Evolutionary conservation across 2,113 vertebrate species (phyloP).

Genomic region (Terrapene triunguis): DNA sequence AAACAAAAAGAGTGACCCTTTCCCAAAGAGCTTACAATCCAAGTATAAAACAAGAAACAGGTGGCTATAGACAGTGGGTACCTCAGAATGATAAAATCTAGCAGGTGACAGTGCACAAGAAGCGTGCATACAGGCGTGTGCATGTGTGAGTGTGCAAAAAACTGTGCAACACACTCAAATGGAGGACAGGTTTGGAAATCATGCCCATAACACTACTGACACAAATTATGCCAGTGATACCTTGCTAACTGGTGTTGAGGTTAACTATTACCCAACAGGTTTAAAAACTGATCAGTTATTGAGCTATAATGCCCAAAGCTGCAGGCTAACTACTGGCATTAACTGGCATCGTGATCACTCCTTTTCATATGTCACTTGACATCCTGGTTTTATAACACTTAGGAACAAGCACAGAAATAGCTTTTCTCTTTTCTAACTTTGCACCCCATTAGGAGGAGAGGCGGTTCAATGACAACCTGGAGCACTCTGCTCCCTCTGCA

Average conservation of each 20-base stretch:
- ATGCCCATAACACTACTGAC: neutral
- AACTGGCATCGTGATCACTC: neutral
- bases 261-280: neutral
- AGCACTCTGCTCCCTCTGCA: neutral
- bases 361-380: rapidly evolving
- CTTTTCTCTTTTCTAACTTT: neutral
- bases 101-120: neutral
- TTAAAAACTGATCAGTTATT: neutral
- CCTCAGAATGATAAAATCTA: too few species aligned
- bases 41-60: neutral
- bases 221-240: neutral
- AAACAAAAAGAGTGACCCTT: neutral
- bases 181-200: neutral
- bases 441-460: neutral
- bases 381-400: neutral
- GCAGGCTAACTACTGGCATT: neutral
- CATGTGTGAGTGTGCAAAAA: neutral
- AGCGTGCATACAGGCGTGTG: neutral
- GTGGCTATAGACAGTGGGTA: too few species aligned
- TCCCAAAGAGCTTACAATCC: neutral
- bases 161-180: neutral
- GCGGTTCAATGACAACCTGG: neutral
- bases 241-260: neutral
- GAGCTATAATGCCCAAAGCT: neutral
- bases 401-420: neutral